These are phyloP conservation scores for Dipodomys merriami DNA, from an alignment of 2,113 vertebrate species.

Conservation along the genomic window DNA sequence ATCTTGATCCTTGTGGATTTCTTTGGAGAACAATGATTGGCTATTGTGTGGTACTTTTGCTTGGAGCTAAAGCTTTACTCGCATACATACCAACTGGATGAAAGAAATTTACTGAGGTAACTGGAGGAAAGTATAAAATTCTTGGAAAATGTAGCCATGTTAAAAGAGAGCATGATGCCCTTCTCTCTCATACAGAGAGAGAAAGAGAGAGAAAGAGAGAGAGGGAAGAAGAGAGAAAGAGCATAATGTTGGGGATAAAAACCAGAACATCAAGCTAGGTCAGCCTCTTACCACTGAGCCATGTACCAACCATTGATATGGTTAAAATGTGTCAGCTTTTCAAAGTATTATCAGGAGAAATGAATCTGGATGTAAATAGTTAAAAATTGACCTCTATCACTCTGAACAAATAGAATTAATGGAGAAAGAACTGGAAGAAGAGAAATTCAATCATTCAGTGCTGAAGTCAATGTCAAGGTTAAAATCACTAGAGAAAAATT, in stretches of 20 bases:
- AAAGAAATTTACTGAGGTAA: not conserved
- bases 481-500: not conserved
- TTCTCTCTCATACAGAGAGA: not conserved
- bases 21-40: not conserved
- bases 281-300: not conserved
- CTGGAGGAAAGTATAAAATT: not conserved
- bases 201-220: too few species aligned
- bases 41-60: not conserved
- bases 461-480: not conserved
- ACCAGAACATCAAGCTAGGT: not conserved
- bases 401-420: not conserved
- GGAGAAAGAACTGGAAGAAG: not conserved
- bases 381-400: not conserved
- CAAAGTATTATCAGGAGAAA: not conserved
- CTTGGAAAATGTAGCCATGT: constrained; percentile 3
- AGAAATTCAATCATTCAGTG: constrained; percentile 28
- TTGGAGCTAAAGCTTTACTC: not conserved
- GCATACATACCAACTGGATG: not conserved
- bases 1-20: not conserved
- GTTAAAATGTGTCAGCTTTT: not conserved
- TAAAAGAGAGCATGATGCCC: not conserved
- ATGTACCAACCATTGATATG: too few species aligned
- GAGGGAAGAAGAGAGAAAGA: too few species aligned
- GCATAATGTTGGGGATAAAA: not conserved
- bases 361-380: not conserved